Evolutionary conservation across 2,113 vertebrate species (phyloP).

Genomic region (Thomomys bottae): DNA sequence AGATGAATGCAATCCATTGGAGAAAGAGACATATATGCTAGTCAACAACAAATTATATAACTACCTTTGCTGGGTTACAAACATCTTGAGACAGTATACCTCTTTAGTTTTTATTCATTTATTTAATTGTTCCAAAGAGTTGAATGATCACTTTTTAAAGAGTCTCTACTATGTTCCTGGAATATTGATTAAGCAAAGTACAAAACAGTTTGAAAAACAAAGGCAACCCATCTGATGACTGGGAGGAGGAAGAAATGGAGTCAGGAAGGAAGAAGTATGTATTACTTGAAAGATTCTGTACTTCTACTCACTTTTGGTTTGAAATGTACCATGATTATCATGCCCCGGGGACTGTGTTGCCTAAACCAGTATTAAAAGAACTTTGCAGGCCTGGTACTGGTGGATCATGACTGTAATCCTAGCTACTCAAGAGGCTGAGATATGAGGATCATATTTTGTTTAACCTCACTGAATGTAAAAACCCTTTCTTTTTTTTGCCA

Average conservation of each 20-base stretch:
- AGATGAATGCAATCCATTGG: neutral
- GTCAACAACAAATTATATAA: neutral
- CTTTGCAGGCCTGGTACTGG: neutral
- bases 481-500: neutral
- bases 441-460: neutral
- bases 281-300: slow-evolving; percentile 29
- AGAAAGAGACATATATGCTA: neutral
- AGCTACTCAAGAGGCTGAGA: too few species aligned
- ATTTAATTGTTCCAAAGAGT: neutral
- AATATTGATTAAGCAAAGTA: neutral
- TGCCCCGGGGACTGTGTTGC: neutral
- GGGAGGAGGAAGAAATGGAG: too few species aligned
- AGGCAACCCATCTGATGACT: neutral
- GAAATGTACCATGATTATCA: neutral
- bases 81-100: neutral
- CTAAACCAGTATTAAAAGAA: slow-evolving; percentile 30
- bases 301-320: slow-evolving; percentile 26
- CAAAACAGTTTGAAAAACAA: neutral
- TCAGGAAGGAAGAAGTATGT: slow-evolving; percentile 37
- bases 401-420: too few species aligned
- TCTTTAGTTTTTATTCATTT: neutral
- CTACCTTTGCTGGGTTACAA: neutral
- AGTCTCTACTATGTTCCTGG: too few species aligned
- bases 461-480: neutral
- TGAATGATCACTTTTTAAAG: neutral